Evolutionary conservation across 2,797 vertebrate genomes (phyloP).

Genomic region (Aotus griseimembra): DNA sequence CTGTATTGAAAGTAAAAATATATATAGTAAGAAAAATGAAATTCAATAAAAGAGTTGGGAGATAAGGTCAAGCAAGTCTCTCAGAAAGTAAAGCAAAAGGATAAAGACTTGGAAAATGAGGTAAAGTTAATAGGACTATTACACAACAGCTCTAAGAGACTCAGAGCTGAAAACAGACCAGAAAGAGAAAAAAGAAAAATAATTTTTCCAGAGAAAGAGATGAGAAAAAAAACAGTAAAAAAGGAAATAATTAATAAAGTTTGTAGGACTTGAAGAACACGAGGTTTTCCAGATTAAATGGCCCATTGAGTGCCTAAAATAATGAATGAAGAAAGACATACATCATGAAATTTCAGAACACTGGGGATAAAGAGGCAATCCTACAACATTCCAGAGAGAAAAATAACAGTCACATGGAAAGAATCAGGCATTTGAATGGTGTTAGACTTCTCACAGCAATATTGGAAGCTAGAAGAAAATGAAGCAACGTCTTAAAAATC

Average conservation of each 20-base stretch:
- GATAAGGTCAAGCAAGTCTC: background rate
- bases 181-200: background rate
- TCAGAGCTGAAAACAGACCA: background rate
- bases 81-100: background rate
- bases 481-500: background rate
- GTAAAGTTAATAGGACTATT: background rate
- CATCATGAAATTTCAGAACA: background rate
- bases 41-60: background rate
- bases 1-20: background rate
- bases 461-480: background rate
- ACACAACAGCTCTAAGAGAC: background rate
- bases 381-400: background rate
- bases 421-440: background rate
- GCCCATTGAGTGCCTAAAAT: background rate
- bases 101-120: background rate
- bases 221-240: background rate
- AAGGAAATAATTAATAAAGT: background rate
- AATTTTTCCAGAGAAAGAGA: background rate
- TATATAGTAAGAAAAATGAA: background rate
- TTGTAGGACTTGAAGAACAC: constrained; percentile 33
- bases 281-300: background rate
- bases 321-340: background rate
- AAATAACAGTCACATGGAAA: background rate
- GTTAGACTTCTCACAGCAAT: background rate
- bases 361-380: background rate